These are phyloP conservation scores for Orbicella faveolata DNA, from an alignment of 64 coral and sea anemone genomes.

Conservation along the genomic window DNA sequence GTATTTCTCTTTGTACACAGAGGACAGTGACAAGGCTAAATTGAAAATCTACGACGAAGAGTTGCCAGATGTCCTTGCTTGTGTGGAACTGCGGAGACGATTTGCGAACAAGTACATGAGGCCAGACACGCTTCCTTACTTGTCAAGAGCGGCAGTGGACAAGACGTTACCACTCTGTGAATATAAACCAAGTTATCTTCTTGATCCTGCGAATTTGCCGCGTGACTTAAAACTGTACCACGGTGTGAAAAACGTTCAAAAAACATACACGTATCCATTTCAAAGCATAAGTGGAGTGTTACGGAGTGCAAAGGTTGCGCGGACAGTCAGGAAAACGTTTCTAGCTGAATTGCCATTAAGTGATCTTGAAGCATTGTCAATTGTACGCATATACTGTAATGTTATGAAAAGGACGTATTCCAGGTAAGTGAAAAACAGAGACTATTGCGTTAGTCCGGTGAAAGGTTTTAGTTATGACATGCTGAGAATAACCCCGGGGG, in stretches of 20 bases:
- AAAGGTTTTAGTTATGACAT: no score
- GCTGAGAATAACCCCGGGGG: no score
- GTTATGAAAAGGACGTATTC: conserved; percentile 25
- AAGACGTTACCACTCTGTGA: background rate
- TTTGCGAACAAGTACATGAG: background rate
- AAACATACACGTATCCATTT: conserved; percentile 12
- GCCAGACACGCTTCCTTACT: conserved; percentile 9
- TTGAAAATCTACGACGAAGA: conserved; percentile 24
- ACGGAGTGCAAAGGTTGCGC: background rate
- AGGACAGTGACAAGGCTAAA: background rate
- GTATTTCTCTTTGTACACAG: background rate
- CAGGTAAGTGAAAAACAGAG: conserved; percentile 29
- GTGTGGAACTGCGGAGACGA: background rate
- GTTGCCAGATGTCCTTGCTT: background rate
- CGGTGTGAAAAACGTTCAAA: conserved; percentile 4
- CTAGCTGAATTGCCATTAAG: background rate
- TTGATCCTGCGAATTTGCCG: background rate
- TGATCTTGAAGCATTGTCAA: background rate
- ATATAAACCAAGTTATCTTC: conserved; percentile 15
- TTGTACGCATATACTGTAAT: conserved; percentile 41
- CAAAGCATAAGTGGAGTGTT: background rate
- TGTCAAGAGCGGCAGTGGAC: background rate
- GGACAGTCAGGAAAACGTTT: background rate
- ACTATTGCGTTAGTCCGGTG: no score
- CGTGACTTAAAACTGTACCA: background rate